Evolutionary conservation across 2,888 invertebrate species (phyloP), one percentile per base, ranked within the genome.

Genomic region (Autographa pulchrina): DNA sequence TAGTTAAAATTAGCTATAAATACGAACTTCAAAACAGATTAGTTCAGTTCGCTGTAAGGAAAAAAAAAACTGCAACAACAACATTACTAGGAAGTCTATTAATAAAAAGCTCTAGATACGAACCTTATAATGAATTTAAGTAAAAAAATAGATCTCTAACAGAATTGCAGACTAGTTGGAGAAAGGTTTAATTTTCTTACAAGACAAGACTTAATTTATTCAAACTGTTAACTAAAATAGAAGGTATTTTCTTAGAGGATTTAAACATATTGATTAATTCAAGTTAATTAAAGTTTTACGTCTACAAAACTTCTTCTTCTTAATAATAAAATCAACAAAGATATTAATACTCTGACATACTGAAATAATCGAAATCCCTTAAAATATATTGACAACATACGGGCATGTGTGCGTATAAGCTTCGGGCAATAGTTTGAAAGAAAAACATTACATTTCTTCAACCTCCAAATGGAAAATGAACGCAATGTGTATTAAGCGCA

Each of bases 61-160:
- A 43, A 43, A 14, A 43, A 14, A 14, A 43, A 43, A 14, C 14
- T 16, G 16, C 16, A 6, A 35, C 14, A 16, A 48, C 48, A 8
- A 48, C 48, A 48, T 48, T 48, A n/a, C 48, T n/a, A n/a, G 8
- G n/a, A 48, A 48, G n/a, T 48, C 48, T 7, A 7, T 1, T n/a
- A 48, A n/a, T n/a, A 48, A 48, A 48, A 48, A 48, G n/a, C n/a
- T 48, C n/a, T 48, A 48, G n/a, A 48, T 48, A 48, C 48, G 16
- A 43, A 43, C 43, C 43, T 43, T 43, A 16, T 16, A 16, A 43
- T 48, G 48, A 48, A 7, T 16, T n/a, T n/a, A 16, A 48, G 7
- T 0, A n/a, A 48, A n/a, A 6, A 16, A 48, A 48, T n/a, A 48
- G 48, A 48, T 48, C 48, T 48, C 43, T 16, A 43, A 48, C n/a